These are phyloP conservation scores for Diplazon laetatorius DNA, from an alignment of 2,888 invertebrate species.

Conservation along the genomic window DNA sequence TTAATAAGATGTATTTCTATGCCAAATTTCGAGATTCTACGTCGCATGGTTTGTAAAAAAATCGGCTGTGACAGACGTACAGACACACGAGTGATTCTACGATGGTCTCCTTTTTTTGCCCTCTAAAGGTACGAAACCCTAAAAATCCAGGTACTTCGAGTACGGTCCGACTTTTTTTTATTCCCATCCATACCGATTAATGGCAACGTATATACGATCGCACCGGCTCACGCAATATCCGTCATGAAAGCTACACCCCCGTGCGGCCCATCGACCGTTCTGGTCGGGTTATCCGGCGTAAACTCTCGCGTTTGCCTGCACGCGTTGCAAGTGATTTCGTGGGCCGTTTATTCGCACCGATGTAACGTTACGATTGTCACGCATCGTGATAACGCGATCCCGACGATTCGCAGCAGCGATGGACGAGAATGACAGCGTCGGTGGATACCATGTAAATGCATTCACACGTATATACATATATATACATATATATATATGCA, in stretches of 20 bases:
- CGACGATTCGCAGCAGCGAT: constrained; percentile 16
- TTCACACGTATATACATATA: not conserved
- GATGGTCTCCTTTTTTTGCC: too few species aligned
- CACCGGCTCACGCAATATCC: not conserved
- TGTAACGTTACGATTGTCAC: constrained; percentile 1
- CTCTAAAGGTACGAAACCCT: too few species aligned
- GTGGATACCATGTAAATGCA: too few species aligned
- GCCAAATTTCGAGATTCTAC: too few species aligned
- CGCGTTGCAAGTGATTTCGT: constrained; percentile 3
- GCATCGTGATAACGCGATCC: constrained; percentile 36
- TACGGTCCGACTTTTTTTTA: too few species aligned
- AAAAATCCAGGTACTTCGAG: too few species aligned
- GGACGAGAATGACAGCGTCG: constrained; percentile 8
- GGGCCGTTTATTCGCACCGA: constrained; percentile 30
- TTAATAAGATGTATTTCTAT: too few species aligned
- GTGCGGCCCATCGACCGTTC: not conserved
- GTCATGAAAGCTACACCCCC: not conserved
- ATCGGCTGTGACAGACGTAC: too few species aligned
- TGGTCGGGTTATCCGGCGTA: constrained; percentile 9
- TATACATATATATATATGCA: constrained; percentile 11
- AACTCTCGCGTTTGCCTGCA: not conserved
- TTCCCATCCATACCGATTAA: too few species aligned
- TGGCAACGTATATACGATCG: too few species aligned
- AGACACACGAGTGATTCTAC: too few species aligned
- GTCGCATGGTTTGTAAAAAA: too few species aligned